Conservation (phyloP, 2,797 vertebrate species). For the Spatula clypeata region DNA sequence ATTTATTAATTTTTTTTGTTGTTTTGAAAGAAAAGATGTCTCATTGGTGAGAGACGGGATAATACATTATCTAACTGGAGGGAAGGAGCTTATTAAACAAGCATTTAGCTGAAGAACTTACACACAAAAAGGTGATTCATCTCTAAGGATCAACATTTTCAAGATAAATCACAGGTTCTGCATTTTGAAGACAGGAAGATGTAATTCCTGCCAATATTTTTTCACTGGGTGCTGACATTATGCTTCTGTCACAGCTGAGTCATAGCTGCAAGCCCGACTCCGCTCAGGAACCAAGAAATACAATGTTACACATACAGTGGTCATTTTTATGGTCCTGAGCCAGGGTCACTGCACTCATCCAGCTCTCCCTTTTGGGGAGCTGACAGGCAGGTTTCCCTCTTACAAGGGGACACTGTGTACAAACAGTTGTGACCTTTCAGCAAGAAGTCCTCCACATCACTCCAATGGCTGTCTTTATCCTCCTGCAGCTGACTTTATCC, state of each 20-base stretch:
- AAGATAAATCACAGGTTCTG: not conserved
- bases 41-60: not conserved
- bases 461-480: not conserved
- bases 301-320: accelerated
- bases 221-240: not conserved
- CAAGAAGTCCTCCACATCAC: not conserved
- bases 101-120: not conserved
- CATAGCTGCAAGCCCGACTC: not conserved
- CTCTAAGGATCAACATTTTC: conserved; percentile 3
- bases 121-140: not conserved
- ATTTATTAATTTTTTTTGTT: too few relatives aligned
- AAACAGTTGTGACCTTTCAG: not conserved
- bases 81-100: not conserved
- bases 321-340: not conserved
- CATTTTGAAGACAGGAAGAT: not conserved
- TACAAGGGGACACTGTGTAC: not conserved
- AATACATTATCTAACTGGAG: not conserved
- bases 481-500: not conserved
- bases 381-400: not conserved
- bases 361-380: not conserved
- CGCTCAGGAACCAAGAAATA: not conserved
- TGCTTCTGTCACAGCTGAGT: not conserved
- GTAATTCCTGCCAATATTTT: not conserved
- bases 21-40: not conserved
- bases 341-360: not conserved